These are phyloP conservation scores for Harmothoe impar DNA, from an alignment of 2,888 invertebrate species.

Conservation along the genomic window DNA sequence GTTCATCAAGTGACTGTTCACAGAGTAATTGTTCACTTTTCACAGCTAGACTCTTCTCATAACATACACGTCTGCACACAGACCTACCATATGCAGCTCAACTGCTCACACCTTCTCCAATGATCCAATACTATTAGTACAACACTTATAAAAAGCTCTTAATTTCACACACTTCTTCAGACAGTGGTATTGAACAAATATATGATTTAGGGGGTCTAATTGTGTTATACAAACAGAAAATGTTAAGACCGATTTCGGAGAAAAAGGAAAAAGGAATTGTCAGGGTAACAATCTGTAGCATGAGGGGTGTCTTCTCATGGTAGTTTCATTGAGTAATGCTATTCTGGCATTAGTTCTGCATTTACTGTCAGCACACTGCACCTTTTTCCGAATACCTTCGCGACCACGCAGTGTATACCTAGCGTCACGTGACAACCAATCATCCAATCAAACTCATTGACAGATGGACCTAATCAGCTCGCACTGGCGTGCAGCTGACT, in stretches of 20 bases:
- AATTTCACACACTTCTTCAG: no score
- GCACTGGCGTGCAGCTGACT: conserved; percentile 5
- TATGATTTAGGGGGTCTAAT: no score
- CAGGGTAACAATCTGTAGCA: no score
- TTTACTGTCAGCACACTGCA: neutral
- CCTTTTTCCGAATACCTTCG: conserved; percentile 29
- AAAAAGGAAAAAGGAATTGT: no score
- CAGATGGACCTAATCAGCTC: conserved; percentile 28
- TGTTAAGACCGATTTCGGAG: no score
- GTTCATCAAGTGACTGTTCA: neutral
- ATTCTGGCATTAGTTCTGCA: no score
- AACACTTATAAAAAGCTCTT: no score
- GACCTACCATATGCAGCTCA: neutral
- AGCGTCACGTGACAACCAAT: conserved; percentile 61
- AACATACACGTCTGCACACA: neutral
- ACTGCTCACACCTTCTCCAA: neutral
- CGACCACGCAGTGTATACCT: conserved; percentile 50
- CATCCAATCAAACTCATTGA: conserved; percentile 58
- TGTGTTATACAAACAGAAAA: no score
- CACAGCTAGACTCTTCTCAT: neutral
- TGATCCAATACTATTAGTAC: no score
- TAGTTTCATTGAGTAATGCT: no score
- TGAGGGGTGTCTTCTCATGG: no score
- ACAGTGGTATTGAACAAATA: no score
- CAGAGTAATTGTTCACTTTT: neutral